These are phyloP conservation scores for Chlorops oryzae DNA, from an alignment of 1,140 invertebrate species.

Conservation along the genomic window DNA sequence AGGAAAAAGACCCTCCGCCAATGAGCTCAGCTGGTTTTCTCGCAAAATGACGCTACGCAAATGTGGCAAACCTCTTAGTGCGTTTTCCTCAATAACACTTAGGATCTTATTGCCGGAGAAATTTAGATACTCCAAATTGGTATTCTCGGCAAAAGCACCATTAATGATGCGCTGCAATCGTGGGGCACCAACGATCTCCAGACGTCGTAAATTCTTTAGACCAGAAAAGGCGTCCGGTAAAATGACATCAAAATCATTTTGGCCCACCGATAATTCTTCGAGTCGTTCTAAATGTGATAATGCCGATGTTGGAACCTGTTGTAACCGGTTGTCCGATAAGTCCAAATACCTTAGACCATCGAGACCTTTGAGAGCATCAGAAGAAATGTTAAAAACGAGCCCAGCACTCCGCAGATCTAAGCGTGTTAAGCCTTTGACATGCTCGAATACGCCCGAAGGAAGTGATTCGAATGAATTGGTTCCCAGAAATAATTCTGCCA, in stretches of 20 bases:
- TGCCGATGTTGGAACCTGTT: conserved; percentile 67
- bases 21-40: conserved; percentile 68
- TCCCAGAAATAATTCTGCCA: conserved; percentile 78
- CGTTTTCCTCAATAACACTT: conserved; percentile 62
- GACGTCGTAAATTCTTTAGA: conserved; percentile 63
- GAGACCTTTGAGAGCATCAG: conserved; percentile 68
- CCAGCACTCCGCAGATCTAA: conserved; percentile 75
- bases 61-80: conserved; percentile 70
- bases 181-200: conserved; percentile 71
- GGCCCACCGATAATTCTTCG: conserved; percentile 73
- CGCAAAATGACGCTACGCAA: conserved; percentile 66
- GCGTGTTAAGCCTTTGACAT: conserved; percentile 64
- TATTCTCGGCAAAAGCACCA: conserved; percentile 70
- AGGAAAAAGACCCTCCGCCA: conserved; percentile 68
- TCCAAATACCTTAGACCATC: conserved; percentile 66
- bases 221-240: conserved; percentile 68
- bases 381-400: conserved; percentile 67
- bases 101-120: conserved; percentile 72
- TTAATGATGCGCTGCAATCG: conserved; percentile 64
- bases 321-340: conserved; percentile 71
- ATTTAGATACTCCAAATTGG: conserved; percentile 71
- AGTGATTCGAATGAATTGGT: conserved; percentile 72
- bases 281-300: conserved; percentile 63
- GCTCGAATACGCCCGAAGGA: conserved; percentile 67
- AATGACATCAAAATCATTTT: conserved; percentile 69